A percentile compares a stretch with the other conserved stretches of the same genome.
These are phyloP conservation scores for Catagonus wagneri DNA, from an alignment of 2,113 vertebrate genomes.

Conservation along the genomic window DNA sequence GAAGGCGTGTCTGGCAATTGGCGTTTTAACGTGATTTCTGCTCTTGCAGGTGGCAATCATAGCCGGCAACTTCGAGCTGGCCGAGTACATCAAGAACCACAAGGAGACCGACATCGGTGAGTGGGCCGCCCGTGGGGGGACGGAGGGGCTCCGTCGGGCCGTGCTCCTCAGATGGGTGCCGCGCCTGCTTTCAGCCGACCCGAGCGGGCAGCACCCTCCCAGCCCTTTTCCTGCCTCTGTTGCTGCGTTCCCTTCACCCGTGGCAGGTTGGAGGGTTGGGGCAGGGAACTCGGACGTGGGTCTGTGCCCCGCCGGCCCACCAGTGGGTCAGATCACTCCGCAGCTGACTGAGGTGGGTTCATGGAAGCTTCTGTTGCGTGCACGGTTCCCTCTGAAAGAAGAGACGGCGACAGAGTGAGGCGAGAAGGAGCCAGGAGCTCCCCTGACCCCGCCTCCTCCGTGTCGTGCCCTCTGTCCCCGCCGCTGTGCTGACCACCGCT, in stretches of 20 bases:
- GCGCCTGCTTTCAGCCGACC: neutral
- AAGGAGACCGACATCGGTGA: conserved; percentile 95
- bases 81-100: conserved; percentile 97
- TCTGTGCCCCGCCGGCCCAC: accelerated
- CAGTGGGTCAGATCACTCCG: accelerated
- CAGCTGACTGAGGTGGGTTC: accelerated
- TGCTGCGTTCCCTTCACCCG: accelerated
- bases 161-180: accelerated
- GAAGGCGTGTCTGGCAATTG: accelerated
- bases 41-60: conserved; percentile 96
- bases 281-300: neutral
- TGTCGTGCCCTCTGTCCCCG: accelerated
- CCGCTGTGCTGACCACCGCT: neutral
- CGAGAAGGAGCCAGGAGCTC: neutral
- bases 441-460: neutral
- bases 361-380: accelerated
- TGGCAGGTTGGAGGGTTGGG: neutral
- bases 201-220: accelerated
- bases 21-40: neutral
- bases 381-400: accelerated
- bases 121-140: conserved; percentile 64
- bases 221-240: accelerated
- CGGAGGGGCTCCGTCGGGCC: accelerated
- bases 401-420: accelerated
- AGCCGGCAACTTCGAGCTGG: conserved; percentile 98